phyloP scores from a whole-genome alignment of 1,140 invertebrate species.

The Scaptomyza hsui region DNA sequence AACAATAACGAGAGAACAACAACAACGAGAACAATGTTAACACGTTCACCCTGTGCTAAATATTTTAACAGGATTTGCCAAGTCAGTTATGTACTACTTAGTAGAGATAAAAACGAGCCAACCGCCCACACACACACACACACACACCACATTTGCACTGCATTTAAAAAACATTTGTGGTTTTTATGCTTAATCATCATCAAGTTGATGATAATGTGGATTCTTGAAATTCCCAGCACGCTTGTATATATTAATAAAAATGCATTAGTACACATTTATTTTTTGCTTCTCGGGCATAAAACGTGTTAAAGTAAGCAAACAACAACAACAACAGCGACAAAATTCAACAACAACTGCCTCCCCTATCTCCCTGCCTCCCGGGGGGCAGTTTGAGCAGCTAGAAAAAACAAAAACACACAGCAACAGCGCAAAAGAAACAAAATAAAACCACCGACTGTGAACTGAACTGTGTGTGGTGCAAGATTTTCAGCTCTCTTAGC shows the following conservation, averaged over 20 bases:
- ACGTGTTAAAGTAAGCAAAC: slow-evolving; percentile 74
- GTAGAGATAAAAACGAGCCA: slow-evolving; percentile 12
- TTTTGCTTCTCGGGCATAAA: slow-evolving; percentile 62
- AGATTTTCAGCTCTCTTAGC: slow-evolving; percentile 14
- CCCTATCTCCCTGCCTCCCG: slow-evolving; percentile 29
- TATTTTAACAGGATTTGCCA: slow-evolving; percentile 67
- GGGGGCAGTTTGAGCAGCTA: slow-evolving; percentile 50
- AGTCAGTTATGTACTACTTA: slow-evolving; percentile 59
- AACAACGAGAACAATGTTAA: slow-evolving; percentile 43
- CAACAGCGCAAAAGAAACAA: background rate
- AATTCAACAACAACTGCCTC: background rate
- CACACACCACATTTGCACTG: slow-evolving; percentile 68
- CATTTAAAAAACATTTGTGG: slow-evolving; percentile 82
- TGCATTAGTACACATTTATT: slow-evolving; percentile 83
- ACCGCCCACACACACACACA: background rate
- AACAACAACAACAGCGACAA: slow-evolving; percentile 6
- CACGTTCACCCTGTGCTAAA: slow-evolving; percentile 71
- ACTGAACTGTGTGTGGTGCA: slow-evolving; percentile 1
- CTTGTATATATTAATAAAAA: slow-evolving; percentile 83
- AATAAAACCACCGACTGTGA: slow-evolving; percentile 3
- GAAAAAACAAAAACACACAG: slow-evolving; percentile 15
- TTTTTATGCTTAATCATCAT: slow-evolving; percentile 79
- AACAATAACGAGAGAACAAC: no score
- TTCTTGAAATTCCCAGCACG: slow-evolving; percentile 74
- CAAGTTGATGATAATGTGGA: slow-evolving; percentile 32